A percentile compares a stretch with the other conserved stretches of the same genome.
Conservation (phyloP, 2,888 invertebrate genomes). For the Bibio marci region DNA sequence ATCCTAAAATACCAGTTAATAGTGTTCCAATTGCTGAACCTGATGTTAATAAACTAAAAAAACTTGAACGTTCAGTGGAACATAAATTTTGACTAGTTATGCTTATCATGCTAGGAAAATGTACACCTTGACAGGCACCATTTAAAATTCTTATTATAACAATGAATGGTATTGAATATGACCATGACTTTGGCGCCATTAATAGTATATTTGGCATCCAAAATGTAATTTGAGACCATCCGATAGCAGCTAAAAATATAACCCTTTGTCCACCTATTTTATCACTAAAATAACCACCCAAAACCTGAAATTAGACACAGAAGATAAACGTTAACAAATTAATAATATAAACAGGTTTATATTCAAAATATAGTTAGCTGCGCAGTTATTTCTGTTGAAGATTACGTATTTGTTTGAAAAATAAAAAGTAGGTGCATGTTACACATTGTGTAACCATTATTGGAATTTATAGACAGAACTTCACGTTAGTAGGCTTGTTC, state of each 20-base stretch:
- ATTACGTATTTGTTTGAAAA: too few relatives aligned
- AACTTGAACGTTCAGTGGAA: conserved; percentile 44
- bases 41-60: conserved; percentile 45
- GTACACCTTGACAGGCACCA: conserved; percentile 48
- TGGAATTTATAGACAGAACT: too few relatives aligned
- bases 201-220: conserved; percentile 37
- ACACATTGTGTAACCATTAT: too few relatives aligned
- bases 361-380: too few relatives aligned
- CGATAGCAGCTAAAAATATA: conserved; percentile 40
- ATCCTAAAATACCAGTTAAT: conserved; percentile 47
- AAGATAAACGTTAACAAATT: too few relatives aligned
- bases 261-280: conserved; percentile 46
- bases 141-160: conserved; percentile 41
- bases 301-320: too few relatives aligned
- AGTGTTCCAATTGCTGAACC: conserved; percentile 45
- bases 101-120: conserved; percentile 53
- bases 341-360: too few relatives aligned
- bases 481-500: too few relatives aligned
- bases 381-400: too few relatives aligned
- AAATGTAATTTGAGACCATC: conserved; percentile 37
- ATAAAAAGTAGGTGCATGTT: too few relatives aligned
- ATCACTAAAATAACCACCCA: conserved; percentile 39
- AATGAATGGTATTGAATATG: conserved; percentile 34
- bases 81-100: conserved; percentile 45
- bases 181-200: conserved; percentile 20